A percentile compares a stretch with the other conserved stretches of the same genome.
Evolutionary conservation across 1,140 invertebrate genomes (phyloP).

Genomic region (Zaprionus capensis): DNA sequence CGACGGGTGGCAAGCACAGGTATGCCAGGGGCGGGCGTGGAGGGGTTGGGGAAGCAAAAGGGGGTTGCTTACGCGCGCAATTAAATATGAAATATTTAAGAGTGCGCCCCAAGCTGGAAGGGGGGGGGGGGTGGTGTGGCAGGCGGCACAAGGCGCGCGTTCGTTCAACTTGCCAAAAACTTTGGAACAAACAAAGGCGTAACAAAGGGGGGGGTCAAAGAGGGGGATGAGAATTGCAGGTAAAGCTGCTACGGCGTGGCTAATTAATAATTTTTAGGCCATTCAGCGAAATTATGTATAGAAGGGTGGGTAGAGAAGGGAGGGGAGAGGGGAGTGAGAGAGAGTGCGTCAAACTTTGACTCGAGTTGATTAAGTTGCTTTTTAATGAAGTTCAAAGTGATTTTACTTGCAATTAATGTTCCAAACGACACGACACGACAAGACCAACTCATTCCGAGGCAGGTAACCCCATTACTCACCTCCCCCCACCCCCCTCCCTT

Average conservation of each 20-base stretch:
- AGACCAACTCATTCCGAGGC: neutral
- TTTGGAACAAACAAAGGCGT: slow-evolving; percentile 31
- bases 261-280: slow-evolving; percentile 82
- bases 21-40: neutral
- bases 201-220: neutral
- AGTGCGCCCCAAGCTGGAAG: slow-evolving; percentile 25
- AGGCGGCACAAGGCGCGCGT: slow-evolving; percentile 11
- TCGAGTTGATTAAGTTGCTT: slow-evolving; percentile 78
- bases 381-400: slow-evolving; percentile 83
- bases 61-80: slow-evolving; percentile 73
- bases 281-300: slow-evolving; percentile 66
- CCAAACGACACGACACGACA: slow-evolving; percentile 11
- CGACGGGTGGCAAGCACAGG: slow-evolving; percentile 42
- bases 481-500: neutral
- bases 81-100: slow-evolving; percentile 82
- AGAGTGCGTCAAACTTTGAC: slow-evolving; percentile 54
- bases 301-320: neutral
- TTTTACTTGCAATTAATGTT: slow-evolving; percentile 75
- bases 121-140: neutral
- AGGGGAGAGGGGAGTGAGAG: neutral
- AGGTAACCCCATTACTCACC: neutral
- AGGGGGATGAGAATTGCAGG: neutral
- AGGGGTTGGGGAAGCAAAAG: neutral
- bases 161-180: slow-evolving; percentile 29
- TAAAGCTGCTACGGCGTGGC: slow-evolving; percentile 20